phyloP scores from a whole-genome alignment of 2,888 invertebrate genomes.

The Chirona hameri region DNA sequence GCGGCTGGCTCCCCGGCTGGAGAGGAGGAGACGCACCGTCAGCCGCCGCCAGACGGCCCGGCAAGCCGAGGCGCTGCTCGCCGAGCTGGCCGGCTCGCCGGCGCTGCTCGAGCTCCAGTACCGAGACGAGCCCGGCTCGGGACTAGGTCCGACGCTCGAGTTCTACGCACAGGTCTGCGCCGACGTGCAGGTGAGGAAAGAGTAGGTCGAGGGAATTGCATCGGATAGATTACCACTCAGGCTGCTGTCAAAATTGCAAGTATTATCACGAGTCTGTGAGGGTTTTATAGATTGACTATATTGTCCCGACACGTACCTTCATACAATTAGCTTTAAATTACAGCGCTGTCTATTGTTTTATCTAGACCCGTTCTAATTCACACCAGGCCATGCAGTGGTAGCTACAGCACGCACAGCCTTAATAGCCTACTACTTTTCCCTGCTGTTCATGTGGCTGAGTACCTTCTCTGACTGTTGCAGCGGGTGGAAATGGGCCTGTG shows the following conservation, averaged over 20 bases:
- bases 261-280: no score
- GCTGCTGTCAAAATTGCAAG: no score
- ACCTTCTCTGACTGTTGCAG: slow-evolving; percentile 56
- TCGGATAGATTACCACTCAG: no score
- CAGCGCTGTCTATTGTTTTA: no score
- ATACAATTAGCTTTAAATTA: no score
- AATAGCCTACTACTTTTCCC: no score
- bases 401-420: no score
- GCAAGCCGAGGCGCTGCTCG: slow-evolving; percentile 84
- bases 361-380: no score
- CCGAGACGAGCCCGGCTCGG: slow-evolving; percentile 80
- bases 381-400: no score
- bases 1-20: slow-evolving; percentile 90
- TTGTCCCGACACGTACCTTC: no score
- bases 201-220: no score
- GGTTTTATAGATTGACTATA: no score
- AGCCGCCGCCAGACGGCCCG: slow-evolving; percentile 61
- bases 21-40: slow-evolving; percentile 85
- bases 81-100: slow-evolving; percentile 87
- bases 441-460: neutral
- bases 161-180: slow-evolving; percentile 95
- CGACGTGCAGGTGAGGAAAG: slow-evolving; percentile 68
- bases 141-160: slow-evolving; percentile 97
- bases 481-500: slow-evolving; percentile 52
- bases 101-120: slow-evolving; percentile 84